Evolutionary conservation across 2,888 invertebrate genomes (phyloP), one percentile per base, ranked within the genome.

Genomic region (Drosophila formosana): DNA sequence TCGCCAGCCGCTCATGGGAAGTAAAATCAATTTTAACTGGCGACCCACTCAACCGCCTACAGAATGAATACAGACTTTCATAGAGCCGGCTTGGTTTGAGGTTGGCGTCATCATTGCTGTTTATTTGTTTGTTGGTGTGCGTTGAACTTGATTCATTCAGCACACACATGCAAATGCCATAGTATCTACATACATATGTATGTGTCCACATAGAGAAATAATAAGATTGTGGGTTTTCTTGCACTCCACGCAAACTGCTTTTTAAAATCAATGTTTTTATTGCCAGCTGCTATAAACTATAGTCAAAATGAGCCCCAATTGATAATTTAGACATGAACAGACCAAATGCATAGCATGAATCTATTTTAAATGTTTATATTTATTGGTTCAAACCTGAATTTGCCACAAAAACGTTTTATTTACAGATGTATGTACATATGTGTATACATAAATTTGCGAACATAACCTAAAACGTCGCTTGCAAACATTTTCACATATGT

Each of bases 41-140:
- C 32, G 41, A 30, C 78, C 75, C 50, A 73, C 75, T 30, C 43
- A 25, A 3, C 41, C 64, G 61, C 78, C 78, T 18, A 73, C 78
- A 53, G 30, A 25, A 18, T 18, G 18, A 18, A 18, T 18, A 18
- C 18, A 18, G 18, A 47, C 18, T 57, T 18, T 30, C 11, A 23
- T 30, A 62, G 11, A 73, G 74, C 78, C 74, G 75, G 75, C 4
- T 46, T 51, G 49, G 34, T 11, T 45, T 61, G 7, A n/a, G 43
- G 41, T 47, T 66, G 53, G 37, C 57, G 72, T 75, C 66, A 72
- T 65, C 39, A 18, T 41, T 18, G 13, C 13, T 64, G 30, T 34
- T 46, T 7, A 7, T 6, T 7, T 18, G 18, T 18, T 18, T 18
- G 18, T 18, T 18, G 18, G 52, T n/a, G 64, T 47, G 47, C 53